Conservation (phyloP, 2,888 invertebrate species). For the Rosalia funebris region DNA sequence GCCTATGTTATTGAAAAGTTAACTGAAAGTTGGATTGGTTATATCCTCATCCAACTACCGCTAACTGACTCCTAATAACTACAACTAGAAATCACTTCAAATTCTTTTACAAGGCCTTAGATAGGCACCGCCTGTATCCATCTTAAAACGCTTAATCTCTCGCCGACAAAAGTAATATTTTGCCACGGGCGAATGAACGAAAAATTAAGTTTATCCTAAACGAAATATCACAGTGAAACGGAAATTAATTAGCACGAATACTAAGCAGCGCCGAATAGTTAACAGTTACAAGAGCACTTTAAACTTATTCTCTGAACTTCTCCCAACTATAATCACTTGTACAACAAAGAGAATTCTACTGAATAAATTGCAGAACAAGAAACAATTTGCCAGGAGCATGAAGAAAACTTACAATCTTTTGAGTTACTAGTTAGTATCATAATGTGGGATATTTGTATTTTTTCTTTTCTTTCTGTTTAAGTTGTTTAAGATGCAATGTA, state of each 20-base stretch:
- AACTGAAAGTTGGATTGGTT: no score
- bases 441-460: no score
- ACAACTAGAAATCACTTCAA: no score
- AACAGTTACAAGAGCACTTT: conserved; percentile 8
- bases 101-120: no score
- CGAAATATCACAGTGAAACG: conserved; percentile 3
- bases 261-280: conserved; percentile 13
- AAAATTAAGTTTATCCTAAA: conserved; percentile 6
- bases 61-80: no score
- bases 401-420: conserved; percentile 16
- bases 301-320: conserved; percentile 16
- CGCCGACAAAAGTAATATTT: neutral
- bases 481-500: no score
- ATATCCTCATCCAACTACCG: no score
- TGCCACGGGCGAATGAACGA: neutral
- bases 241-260: conserved; percentile 13
- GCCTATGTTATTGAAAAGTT: no score
- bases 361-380: conserved; percentile 18
- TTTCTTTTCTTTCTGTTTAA: no score
- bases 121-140: neutral
- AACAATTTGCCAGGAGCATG: conserved; percentile 9
- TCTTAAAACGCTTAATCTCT: neutral
- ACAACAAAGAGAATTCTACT: conserved; percentile 25
- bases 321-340: conserved; percentile 22
- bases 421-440: neutral